Percentiles rank a stretch among this genome's conserved stretches.
Conservation (phyloP, 2,888 invertebrate genomes). For the Cosmorhoe ocellata region DNA sequence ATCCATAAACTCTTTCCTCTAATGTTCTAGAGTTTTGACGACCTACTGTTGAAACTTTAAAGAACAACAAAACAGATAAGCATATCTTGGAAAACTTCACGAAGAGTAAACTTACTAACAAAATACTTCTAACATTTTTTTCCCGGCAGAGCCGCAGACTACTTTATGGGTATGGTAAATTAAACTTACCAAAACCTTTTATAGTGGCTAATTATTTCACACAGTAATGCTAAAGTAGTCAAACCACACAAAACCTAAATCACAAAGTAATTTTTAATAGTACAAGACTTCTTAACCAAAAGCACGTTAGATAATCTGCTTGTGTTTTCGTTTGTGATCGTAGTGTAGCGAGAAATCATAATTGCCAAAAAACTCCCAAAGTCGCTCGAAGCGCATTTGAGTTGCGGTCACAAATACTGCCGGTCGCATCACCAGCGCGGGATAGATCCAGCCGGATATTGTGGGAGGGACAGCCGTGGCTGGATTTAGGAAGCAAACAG, state of each 20-base stretch:
- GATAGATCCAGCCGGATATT: slow-evolving; percentile 29
- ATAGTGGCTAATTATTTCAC: too few species aligned
- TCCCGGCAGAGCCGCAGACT: slow-evolving; percentile 12
- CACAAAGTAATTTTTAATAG: too few species aligned
- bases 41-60: slow-evolving; percentile 16
- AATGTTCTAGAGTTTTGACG: slow-evolving; percentile 13
- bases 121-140: slow-evolving; percentile 22
- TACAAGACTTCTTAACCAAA: not conserved
- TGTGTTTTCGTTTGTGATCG: not conserved
- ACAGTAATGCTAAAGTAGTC: too few species aligned
- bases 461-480: slow-evolving; percentile 15
- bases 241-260: too few species aligned
- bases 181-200: not conserved
- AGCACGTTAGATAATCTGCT: not conserved
- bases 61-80: slow-evolving; percentile 25
- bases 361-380: slow-evolving; percentile 14
- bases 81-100: slow-evolving; percentile 18
- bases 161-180: slow-evolving; percentile 1
- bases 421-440: slow-evolving; percentile 5
- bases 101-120: slow-evolving; percentile 12
- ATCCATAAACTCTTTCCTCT: slow-evolving; percentile 8
- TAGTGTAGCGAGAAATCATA: not conserved
- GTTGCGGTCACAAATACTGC: slow-evolving; percentile 21
- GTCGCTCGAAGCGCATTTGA: slow-evolving; percentile 7
- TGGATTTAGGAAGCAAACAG: slow-evolving; percentile 11